Base-by-base conservation (phyloP, 2,113 vertebrate species). In the Peromyscus leucopus region DNA sequence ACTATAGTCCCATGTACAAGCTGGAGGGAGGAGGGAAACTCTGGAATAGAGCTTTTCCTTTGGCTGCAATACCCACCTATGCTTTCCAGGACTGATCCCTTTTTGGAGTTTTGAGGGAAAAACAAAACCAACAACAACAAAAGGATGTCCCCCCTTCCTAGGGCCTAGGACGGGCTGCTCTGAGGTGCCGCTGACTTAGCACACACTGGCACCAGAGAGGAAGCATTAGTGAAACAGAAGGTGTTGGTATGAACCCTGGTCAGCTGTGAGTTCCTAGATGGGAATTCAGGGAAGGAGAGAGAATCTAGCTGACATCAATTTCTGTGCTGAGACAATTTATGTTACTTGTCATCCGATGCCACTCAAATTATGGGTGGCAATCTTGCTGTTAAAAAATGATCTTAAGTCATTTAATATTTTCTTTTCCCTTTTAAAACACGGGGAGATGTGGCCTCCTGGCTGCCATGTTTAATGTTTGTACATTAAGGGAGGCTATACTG, bases 351-450 rank as follows among this genome's bases (percentile, higher is more conserved):
- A 67, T 84, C 63, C 31, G 6, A 2, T 24, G 42, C 71, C 19
- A 57, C 57, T 92, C 78, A 24, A 2, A n/a, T 93, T 72, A 7
- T 46, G 55, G 26, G 11, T 78, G n/a, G 74, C 26, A 94, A 12
- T 46, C 15, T 87, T 39, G 39, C 46, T 87, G 13, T 51, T 88
- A 84, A 95, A 95, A 92, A 61, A 85, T 55, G 13, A 88, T 57
- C 59, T 46, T 33, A 48, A 85, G 46, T 79, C 33, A 61, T 83
- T 96, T 94, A 74, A 72, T 5, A 36, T 65, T 90, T 86, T 63
- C 7, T 67, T 96, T 71, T 67, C 76, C 79, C 88, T 71, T 22
- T 39, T n/a, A 33, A 86, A 91, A 63, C 21, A 16, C 39, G 51
- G 13, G 36, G 15, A 95, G 83, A 57, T 22, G 36, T 59, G 46